A percentile compares a stretch with the other conserved stretches of the same genome.
These are phyloP conservation scores for Cephalopholis sonnerati DNA, from an alignment of 2,113 vertebrate genomes.

Conservation along the genomic window DNA sequence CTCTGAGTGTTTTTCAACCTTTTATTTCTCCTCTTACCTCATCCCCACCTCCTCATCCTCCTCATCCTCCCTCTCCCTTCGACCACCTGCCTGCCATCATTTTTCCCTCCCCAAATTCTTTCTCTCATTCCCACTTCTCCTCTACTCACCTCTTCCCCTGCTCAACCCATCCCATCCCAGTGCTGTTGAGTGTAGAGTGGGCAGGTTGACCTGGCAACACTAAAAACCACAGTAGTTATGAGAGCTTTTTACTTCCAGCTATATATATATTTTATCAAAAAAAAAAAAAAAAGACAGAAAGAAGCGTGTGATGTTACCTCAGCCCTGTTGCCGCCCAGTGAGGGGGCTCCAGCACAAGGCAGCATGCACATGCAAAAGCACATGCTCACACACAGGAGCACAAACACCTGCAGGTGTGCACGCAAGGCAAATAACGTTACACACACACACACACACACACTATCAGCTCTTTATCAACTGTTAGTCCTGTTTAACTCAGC, in stretches of 20 bases:
- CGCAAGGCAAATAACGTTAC: slow-evolving; percentile 12
- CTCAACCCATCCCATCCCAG: slow-evolving; percentile 69
- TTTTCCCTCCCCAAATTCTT: slow-evolving; percentile 37
- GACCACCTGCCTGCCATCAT: slow-evolving; percentile 27
- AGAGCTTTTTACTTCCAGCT: slow-evolving; percentile 76
- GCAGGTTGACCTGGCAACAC: slow-evolving; percentile 78
- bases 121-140: slow-evolving; percentile 60
- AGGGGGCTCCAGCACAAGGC: slow-evolving; percentile 65
- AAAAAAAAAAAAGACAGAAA: slow-evolving; percentile 37
- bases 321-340: slow-evolving; percentile 71
- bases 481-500: slow-evolving; percentile 1
- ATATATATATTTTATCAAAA: slow-evolving; percentile 67
- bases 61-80: slow-evolving; percentile 4
- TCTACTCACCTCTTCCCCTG: slow-evolving; percentile 64
- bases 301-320: slow-evolving; percentile 68
- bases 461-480: slow-evolving; percentile 3
- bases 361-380: slow-evolving; percentile 49
- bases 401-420: slow-evolving; percentile 52
- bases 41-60: not conserved
- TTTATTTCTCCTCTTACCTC: slow-evolving; percentile 3
- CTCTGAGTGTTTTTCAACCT: slow-evolving; percentile 21
- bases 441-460: slow-evolving; percentile 17
- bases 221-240: slow-evolving; percentile 67
- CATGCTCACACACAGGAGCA: slow-evolving; percentile 41
- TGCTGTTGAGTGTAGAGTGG: slow-evolving; percentile 75